Percentiles rank a stretch among this genome's conserved stretches.
Evolutionary conservation across 2,113 vertebrate genomes (phyloP).

Genomic region (Nibea coibor): DNA sequence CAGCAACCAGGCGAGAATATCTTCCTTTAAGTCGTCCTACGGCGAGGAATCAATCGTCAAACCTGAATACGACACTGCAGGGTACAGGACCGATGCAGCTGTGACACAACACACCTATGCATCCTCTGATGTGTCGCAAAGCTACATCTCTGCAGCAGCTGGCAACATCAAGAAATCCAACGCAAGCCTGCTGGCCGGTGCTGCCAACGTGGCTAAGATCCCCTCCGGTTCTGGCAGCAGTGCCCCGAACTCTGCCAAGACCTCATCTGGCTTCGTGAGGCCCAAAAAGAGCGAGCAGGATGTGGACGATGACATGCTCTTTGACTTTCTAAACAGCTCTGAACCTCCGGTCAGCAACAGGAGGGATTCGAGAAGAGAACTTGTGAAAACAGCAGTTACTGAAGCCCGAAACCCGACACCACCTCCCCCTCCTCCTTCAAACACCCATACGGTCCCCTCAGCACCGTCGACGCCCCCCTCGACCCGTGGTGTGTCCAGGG

Average conservation of each 20-base stretch:
- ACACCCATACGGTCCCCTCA: conserved; percentile 72
- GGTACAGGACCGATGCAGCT: conserved; percentile 54
- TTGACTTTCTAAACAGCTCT: conserved; percentile 98
- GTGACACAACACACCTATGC: conserved; percentile 76
- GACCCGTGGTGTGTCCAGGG: conserved; percentile 84
- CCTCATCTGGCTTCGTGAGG: conserved; percentile 90
- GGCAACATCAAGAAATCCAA: conserved; percentile 91
- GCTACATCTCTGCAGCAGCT: conserved; percentile 90
- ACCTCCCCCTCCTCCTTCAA: conserved; percentile 38
- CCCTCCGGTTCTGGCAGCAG: conserved; percentile 64
- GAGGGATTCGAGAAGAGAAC: conserved; percentile 88
- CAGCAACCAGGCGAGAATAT: conserved; percentile 72
- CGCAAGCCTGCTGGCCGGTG: conserved; percentile 86
- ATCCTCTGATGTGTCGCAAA: conserved; percentile 70
- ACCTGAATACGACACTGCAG: conserved; percentile 72
- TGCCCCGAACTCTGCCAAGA: conserved; percentile 74
- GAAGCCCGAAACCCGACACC: conserved; percentile 65
- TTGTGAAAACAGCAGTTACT: conserved; percentile 63
- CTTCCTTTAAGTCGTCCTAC: conserved; percentile 61
- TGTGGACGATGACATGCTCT: conserved; percentile 94
- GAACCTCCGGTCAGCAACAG: conserved; percentile 88
- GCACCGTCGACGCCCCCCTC: conserved; percentile 78
- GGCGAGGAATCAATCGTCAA: conserved; percentile 60
- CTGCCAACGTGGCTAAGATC: conserved; percentile 83
- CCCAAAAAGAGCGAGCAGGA: conserved; percentile 89